These are phyloP conservation scores for Drosophila takahashii DNA, from an alignment of 1,140 invertebrate genomes.

Conservation along the genomic window DNA sequence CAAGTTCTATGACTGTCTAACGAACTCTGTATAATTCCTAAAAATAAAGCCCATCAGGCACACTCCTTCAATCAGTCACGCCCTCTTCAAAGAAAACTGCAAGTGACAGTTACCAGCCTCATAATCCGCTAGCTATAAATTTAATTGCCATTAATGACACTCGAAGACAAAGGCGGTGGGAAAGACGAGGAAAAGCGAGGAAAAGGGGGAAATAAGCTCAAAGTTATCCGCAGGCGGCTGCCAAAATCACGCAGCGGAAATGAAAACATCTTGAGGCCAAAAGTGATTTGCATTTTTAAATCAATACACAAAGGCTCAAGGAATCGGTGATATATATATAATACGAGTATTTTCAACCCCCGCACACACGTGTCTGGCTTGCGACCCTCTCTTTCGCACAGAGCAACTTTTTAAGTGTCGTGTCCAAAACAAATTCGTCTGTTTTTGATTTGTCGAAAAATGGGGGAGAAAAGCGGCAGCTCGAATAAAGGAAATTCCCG, in stretches of 20 bases:
- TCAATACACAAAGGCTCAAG: conserved; percentile 64
- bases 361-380: conserved; percentile 63
- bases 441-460: conserved; percentile 82
- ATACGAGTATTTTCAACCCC: conserved; percentile 9
- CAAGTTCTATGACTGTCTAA: background rate
- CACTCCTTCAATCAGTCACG: conserved; percentile 34
- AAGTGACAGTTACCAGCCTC: conserved; percentile 75
- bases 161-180: conserved; percentile 31
- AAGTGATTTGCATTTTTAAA: conserved; percentile 83
- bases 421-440: conserved; percentile 84
- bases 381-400: conserved; percentile 28
- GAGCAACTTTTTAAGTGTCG: conserved; percentile 80
- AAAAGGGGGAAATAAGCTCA: background rate
- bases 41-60: background rate
- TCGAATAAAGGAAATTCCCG: conserved; percentile 49
- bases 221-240: conserved; percentile 34
- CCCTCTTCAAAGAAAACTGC: conserved; percentile 39
- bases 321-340: conserved; percentile 27
- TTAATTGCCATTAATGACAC: conserved; percentile 81
- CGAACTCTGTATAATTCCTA: conserved; percentile 5
- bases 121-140: conserved; percentile 76
- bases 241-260: conserved; percentile 61
- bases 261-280: conserved; percentile 77
- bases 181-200: conserved; percentile 30
- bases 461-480: conserved; percentile 37